Conservation (phyloP, 2,113 vertebrate genomes). For the Rhadina sibilatrix region DNA sequence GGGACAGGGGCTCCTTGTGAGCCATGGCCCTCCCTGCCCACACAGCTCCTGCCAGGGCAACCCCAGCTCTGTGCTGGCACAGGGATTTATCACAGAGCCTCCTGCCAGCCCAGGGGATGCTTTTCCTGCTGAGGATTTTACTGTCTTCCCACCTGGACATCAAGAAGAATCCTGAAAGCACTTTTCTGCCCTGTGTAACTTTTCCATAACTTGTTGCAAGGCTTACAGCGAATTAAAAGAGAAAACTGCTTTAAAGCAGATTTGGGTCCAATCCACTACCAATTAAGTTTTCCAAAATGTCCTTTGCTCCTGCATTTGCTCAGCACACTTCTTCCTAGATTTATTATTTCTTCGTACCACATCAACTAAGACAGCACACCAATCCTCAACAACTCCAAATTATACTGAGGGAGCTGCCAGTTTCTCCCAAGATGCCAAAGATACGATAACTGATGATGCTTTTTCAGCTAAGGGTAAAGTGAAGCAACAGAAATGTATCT, state of each 20-base stretch:
- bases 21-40: neutral
- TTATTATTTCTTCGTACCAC: neutral
- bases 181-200: neutral
- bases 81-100: fast-evolving
- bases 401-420: neutral
- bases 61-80: neutral
- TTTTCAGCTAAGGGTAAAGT: neutral
- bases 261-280: neutral
- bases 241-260: neutral
- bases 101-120: neutral
- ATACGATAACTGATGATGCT: neutral
- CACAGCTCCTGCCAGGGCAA: neutral
- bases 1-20: neutral
- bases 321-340: neutral
- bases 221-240: neutral
- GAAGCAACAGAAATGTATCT: neutral
- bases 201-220: neutral
- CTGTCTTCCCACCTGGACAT: neutral
- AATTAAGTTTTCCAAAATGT: neutral
- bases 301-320: neutral
- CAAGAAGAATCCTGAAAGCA: neutral
- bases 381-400: neutral
- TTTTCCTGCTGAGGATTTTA: neutral
- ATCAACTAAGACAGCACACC: neutral
- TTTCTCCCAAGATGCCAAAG: neutral